phyloP scores from a whole-genome alignment of 2,888 invertebrate species.

The Zygaena filipendulae region DNA sequence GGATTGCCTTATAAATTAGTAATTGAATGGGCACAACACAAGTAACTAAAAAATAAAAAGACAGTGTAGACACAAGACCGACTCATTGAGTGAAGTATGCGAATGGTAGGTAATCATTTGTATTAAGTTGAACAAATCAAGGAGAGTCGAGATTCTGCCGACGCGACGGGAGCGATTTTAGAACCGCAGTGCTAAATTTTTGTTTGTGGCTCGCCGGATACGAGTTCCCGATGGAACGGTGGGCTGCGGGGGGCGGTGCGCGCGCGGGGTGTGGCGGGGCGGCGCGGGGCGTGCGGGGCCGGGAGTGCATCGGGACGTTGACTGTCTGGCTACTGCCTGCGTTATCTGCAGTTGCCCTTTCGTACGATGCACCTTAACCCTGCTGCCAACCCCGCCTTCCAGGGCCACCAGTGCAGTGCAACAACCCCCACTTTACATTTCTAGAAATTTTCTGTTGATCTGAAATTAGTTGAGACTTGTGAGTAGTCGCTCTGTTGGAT shows the following conservation, averaged over 20 bases:
- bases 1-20: too few species aligned
- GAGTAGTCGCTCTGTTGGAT: slow-evolving; percentile 23
- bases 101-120: slow-evolving; percentile 48
- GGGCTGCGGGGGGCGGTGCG: slow-evolving; percentile 24
- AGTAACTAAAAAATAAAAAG: too few species aligned
- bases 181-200: slow-evolving; percentile 34
- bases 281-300: slow-evolving; percentile 23
- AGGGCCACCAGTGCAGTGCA: slow-evolving; percentile 37
- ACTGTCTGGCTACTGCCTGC: slow-evolving; percentile 62
- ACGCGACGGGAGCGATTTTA: slow-evolving; percentile 33
- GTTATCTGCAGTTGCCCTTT: slow-evolving; percentile 69
- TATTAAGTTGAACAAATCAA: slow-evolving; percentile 47
- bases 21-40: too few species aligned
- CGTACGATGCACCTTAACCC: slow-evolving; percentile 62
- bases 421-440: slow-evolving; percentile 42
- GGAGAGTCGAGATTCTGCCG: slow-evolving; percentile 18
- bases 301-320: slow-evolving; percentile 63
- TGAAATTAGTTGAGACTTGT: too few species aligned
- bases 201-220: slow-evolving; percentile 37
- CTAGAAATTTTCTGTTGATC: slow-evolving; percentile 52
- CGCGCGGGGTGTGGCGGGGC: slow-evolving; percentile 19
- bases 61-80: too few species aligned
- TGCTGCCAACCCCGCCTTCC: slow-evolving; percentile 40
- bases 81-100: slow-evolving; percentile 48
- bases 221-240: slow-evolving; percentile 48